Base-by-base conservation (phyloP, 2,797 vertebrate species). In the Cheirogaleus major region DNA sequence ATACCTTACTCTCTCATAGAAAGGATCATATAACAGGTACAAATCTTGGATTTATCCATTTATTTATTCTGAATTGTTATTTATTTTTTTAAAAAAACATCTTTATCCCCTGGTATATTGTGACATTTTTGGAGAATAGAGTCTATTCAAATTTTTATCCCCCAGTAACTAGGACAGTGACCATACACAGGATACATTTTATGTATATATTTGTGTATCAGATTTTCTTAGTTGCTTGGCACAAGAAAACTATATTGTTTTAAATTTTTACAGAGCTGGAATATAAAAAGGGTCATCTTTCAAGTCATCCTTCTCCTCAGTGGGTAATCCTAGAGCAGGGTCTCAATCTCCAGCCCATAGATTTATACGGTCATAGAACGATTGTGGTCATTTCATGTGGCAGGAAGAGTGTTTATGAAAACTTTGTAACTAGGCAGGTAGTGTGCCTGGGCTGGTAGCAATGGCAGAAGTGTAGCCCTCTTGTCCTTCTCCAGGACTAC, bases 11-110 rank as follows among this genome's bases (percentile, higher is more conserved):
- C 11, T 79, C 23, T 93, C 75, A 61, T 50, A 80, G 63, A 89
- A 88, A 83, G 30, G 38, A 90, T 65, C 8, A 57, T 70, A 45
- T 1, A 50, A 84, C 0, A 18, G 25, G 8, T 55, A 67, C 15
- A 15, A 52, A 89, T 52, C 10, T 83, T 87, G n/a, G 35, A 82
- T 17, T 81, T 14, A 81, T 50, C 76, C 11, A 80, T 57, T 81
- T 80, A 86, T 86, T 63, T 69, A 13, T 86, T 69, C 14, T 86
- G 55, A 65, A 50, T 45, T 91, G 4, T 80, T 76, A 83, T 63
- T 57, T 86, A 70, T 23, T 80, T 45, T 89, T 23, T 23, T 81
- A 70, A 93, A 93, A 79, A 93, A 91, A 75, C 13, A 45, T 69
- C 32, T 95, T 10, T 35, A 55, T 95, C 23, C 4, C 14, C 5